phyloP scores from a whole-genome alignment of 2,113 vertebrate species.

The Hystrix cristata region DNA sequence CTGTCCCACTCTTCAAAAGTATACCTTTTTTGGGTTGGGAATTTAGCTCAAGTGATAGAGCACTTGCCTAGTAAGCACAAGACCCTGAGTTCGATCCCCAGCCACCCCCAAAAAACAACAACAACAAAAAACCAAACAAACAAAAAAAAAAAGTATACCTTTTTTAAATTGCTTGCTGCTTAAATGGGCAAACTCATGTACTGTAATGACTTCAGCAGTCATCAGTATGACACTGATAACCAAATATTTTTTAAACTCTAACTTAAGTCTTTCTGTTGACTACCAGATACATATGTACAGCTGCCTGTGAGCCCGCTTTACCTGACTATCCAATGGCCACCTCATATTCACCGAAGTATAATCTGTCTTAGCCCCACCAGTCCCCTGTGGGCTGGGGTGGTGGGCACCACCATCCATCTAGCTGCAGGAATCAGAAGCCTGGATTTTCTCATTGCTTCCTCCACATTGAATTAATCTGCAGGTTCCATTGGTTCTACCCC shows the following conservation, averaged over 20 bases:
- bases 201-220: not conserved
- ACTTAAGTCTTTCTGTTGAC: not conserved
- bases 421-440: constrained; percentile 11
- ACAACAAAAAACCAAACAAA: no score
- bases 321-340: not conserved
- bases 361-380: not conserved
- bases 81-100: no score
- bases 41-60: no score
- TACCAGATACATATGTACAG: no score
- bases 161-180: not conserved
- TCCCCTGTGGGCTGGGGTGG: not conserved
- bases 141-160: not conserved
- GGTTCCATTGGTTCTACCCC: not conserved
- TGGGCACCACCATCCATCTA: not conserved
- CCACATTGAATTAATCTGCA: not conserved
- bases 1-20: not conserved
- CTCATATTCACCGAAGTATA: not conserved
- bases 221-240: not conserved
- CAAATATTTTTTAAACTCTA: not conserved
- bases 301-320: not conserved
- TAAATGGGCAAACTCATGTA: not conserved
- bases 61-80: no score
- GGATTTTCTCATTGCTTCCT: not conserved
- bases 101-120: no score
- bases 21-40: not conserved